phyloP scores from a whole-genome alignment of 2,888 invertebrate genomes.

The Xestia ashworthii region DNA sequence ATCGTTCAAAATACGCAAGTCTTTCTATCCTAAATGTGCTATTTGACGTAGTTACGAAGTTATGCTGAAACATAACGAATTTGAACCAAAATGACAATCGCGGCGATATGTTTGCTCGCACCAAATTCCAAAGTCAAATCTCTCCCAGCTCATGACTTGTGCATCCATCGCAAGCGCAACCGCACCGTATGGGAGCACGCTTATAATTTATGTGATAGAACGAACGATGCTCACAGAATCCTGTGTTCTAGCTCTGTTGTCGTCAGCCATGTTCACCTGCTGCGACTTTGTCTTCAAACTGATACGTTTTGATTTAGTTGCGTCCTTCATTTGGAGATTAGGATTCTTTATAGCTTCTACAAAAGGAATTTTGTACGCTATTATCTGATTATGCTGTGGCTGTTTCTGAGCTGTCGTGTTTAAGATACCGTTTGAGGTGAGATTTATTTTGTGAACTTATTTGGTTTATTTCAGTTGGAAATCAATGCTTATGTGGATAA shows the following conservation, averaged over 20 bases:
- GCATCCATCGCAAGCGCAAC: slow-evolving; percentile 59
- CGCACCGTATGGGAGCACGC: slow-evolving; percentile 74
- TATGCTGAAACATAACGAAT: too few relatives aligned
- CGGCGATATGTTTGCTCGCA: background rate
- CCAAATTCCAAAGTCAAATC: slow-evolving; percentile 37
- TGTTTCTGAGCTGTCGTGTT: slow-evolving; percentile 48
- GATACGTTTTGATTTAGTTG: slow-evolving; percentile 67
- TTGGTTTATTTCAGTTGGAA: slow-evolving; percentile 45
- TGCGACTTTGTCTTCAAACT: slow-evolving; percentile 69
- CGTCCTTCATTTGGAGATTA: slow-evolving; percentile 62
- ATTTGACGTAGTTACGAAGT: too few relatives aligned
- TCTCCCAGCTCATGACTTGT: slow-evolving; percentile 34
- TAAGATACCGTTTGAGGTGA: slow-evolving; percentile 37
- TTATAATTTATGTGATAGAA: slow-evolving; percentile 80
- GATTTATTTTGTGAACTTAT: slow-evolving; percentile 50
- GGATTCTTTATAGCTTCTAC: slow-evolving; percentile 57
- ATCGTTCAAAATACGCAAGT: too few relatives aligned
- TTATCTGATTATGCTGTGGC: slow-evolving; percentile 40
- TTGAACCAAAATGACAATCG: background rate
- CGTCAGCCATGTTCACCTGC: slow-evolving; percentile 74
- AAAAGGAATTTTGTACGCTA: slow-evolving; percentile 43
- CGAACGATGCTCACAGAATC: slow-evolving; percentile 75
- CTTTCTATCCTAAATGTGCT: too few relatives aligned
- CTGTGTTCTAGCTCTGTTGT: slow-evolving; percentile 73
- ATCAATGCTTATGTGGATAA: slow-evolving; percentile 23